phyloP scores from a whole-genome alignment of 2,113 vertebrate genomes.

The Dasyprocta punctata region DNA sequence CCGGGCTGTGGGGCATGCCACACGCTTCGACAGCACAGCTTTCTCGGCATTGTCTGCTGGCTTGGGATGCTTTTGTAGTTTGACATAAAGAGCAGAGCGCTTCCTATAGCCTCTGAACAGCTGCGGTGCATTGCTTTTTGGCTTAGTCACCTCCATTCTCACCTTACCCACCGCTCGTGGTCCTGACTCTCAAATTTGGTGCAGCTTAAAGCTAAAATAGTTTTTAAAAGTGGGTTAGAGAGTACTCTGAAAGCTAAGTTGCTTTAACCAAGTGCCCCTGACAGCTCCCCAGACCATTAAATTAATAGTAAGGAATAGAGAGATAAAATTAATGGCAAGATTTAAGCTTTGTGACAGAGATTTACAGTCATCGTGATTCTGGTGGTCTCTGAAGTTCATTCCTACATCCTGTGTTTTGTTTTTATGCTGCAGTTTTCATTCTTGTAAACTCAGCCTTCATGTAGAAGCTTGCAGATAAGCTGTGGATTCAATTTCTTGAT shows the following conservation, averaged over 20 bases:
- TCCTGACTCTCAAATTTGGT: conserved; percentile 52
- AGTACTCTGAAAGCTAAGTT: conserved; percentile 89
- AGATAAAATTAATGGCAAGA: conserved; percentile 87
- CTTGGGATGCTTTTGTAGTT: conserved; percentile 76
- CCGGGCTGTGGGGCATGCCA: conserved; percentile 77
- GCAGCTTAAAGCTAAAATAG: conserved; percentile 84
- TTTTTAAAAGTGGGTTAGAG: conserved; percentile 87
- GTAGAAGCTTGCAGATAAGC: background rate
- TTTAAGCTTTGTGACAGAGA: conserved; percentile 87
- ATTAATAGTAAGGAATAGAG: conserved; percentile 89
- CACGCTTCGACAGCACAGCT: conserved; percentile 78
- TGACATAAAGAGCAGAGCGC: background rate
- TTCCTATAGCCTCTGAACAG: background rate
- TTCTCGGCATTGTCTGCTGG: conserved; percentile 81
- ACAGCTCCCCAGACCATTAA: conserved; percentile 87
- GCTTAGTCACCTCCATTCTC: background rate
- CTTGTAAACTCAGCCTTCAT: conserved; percentile 48
- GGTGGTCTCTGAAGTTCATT: conserved; percentile 81
- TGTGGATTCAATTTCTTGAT: no score
- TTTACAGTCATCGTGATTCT: conserved; percentile 86
- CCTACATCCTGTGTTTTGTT: conserved; percentile 75
- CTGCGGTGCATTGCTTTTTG: conserved; percentile 46
- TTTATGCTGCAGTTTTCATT: conserved; percentile 83
- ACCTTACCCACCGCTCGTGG: background rate
- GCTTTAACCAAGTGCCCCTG: conserved; percentile 86